Evolutionary conservation across 2,113 vertebrate genomes (phyloP).

Genomic region (Psittacula cyanocephala): DNA sequence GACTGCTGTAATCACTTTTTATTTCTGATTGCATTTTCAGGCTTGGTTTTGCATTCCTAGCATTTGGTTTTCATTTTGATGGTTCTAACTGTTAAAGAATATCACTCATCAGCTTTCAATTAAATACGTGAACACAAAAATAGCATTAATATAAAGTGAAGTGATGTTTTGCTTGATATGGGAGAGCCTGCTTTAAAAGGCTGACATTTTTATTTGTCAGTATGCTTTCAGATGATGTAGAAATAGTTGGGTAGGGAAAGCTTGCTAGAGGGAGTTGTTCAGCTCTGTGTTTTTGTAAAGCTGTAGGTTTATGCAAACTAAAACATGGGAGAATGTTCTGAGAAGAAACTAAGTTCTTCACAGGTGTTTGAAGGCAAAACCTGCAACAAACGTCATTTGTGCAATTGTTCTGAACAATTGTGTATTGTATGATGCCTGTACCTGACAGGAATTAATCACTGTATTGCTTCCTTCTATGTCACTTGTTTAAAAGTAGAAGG

Average conservation of each 20-base stretch:
- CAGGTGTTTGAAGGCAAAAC: background rate
- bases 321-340: background rate
- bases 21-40: constrained; percentile 14
- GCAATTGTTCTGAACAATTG: background rate
- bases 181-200: background rate
- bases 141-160: constrained; percentile 16
- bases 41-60: constrained; percentile 32
- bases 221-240: background rate
- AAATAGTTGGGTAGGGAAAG: background rate
- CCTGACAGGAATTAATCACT: background rate
- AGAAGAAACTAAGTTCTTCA: background rate
- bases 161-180: background rate
- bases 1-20: background rate
- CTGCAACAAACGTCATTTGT: background rate
- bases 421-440: background rate
- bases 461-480: background rate
- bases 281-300: background rate
- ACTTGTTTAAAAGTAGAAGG: background rate
- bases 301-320: background rate
- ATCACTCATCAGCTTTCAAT: constrained; percentile 52
- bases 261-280: background rate
- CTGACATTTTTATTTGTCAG: background rate
- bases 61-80: constrained; percentile 4
- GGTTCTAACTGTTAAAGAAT: constrained; percentile 29
- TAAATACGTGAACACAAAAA: constrained; percentile 21